Evolutionary conservation across 2,888 invertebrate species (phyloP), one percentile per base, ranked within the genome.

Genomic region (Taphrorychus bicolor): DNA sequence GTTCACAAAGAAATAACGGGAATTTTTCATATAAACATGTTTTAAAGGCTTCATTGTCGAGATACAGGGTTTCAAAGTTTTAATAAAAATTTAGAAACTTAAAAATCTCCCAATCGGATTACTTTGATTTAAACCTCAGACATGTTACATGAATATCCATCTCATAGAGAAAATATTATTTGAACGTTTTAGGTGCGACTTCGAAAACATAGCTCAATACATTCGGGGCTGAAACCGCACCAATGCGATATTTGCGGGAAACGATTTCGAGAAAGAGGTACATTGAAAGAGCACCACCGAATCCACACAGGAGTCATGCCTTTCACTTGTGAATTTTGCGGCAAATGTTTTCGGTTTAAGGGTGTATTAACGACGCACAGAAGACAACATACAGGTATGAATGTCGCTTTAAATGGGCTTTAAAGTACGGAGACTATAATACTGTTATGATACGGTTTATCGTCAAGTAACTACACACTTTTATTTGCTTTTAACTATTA

Each of bases 251-350:
- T 86, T 24, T 89, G 89, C 73, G 87, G 87, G 0, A 80, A 86
- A 71, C 84, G 85, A 56, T 89, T 89, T 75, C 83, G 91, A 7
- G 87, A 92, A 70, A 87, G 89, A 59, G 89, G 91, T 42, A 91
- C 92, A 16, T 81, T 92, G 59, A 87, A 89, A 54, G 89, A 91
- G 14, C 92, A 92, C 76, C 88, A 88, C 76, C 86, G 92, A 23
- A 89, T 91, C 11, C 92, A 92, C 72, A 92, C 92, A 0, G 92
- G 92, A 5, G 89, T 88, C 0, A 90, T 91, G 90, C 92, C 93
- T 0, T 90, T 89, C 73, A 85, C 88, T 1, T 92, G 93, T 73
- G 89, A 89, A 76, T 90, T 88, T 78, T 93, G 92, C 76, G 89
- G 88, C 17, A 91, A 91, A 81, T 86, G 87, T 11, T 92, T 92